These are phyloP conservation scores for Echiichthys vipera DNA, from an alignment of 2,797 vertebrate genomes.

Conservation along the genomic window DNA sequence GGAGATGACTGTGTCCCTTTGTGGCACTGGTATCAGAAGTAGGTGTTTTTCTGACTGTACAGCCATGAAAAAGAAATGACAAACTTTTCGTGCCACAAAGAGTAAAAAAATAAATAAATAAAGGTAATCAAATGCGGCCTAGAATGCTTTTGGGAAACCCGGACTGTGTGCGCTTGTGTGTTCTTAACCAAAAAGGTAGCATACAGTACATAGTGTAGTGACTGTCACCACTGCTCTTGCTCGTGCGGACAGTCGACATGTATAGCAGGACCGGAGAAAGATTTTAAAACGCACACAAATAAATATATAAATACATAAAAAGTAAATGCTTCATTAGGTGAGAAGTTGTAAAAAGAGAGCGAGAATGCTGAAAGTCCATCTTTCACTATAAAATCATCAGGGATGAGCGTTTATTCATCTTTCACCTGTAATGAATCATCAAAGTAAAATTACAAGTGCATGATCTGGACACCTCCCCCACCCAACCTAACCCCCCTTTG, in stretches of 20 bases:
- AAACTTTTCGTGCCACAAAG: background rate
- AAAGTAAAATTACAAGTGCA: conserved; percentile 78
- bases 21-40: conserved; percentile 3
- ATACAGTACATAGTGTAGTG: conserved; percentile 33
- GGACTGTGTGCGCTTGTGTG: conserved; percentile 35
- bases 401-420: conserved; percentile 67
- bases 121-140: conserved; percentile 25
- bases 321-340: conserved; percentile 60
- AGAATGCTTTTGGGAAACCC: conserved; percentile 45
- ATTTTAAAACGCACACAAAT: conserved; percentile 44
- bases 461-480: conserved; percentile 66
- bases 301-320: conserved; percentile 45
- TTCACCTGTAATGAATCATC: conserved; percentile 69
- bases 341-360: conserved; percentile 57
- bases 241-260: conserved; percentile 25
- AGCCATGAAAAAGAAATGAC: background rate
- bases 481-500: background rate
- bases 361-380: conserved; percentile 55
- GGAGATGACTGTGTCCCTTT: conserved; percentile 1
- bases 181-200: conserved; percentile 58
- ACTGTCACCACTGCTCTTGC: conserved; percentile 47
- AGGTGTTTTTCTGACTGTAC: background rate
- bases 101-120: too few species aligned
- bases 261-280: conserved; percentile 46
- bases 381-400: conserved; percentile 70